These are phyloP conservation scores for Trypoxylon attenuatum DNA, from an alignment of 2,888 invertebrate species.

Conservation along the genomic window DNA sequence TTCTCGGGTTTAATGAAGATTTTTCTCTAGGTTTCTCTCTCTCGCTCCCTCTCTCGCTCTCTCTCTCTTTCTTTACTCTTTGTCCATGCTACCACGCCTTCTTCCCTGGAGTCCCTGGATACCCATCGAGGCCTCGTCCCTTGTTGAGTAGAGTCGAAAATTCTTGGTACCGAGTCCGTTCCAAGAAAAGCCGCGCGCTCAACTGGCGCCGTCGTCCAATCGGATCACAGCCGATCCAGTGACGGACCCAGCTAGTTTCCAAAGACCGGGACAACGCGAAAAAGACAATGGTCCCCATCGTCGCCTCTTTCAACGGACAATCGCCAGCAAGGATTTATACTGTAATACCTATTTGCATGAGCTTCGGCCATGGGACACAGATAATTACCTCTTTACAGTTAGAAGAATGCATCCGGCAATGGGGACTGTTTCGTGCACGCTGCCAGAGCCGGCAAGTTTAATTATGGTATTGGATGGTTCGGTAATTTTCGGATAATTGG, in stretches of 20 bases:
- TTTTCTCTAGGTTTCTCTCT: constrained; percentile 8
- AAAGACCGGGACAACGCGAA: not conserved
- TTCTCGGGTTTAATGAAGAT: constrained; percentile 2
- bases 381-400: too few species aligned
- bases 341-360: too few species aligned
- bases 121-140: constrained; percentile 30
- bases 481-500: too few species aligned
- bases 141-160: constrained; percentile 35
- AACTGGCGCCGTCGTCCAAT: constrained; percentile 3
- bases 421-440: too few species aligned
- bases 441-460: too few species aligned
- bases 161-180: constrained; percentile 35
- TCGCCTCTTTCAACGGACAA: too few species aligned
- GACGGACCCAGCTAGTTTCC: not conserved
- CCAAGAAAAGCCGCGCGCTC: constrained; percentile 33
- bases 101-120: constrained; percentile 17
- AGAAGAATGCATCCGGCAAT: too few species aligned
- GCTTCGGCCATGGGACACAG: too few species aligned
- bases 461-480: too few species aligned
- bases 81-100: constrained; percentile 36
- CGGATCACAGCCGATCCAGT: constrained; percentile 8
- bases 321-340: too few species aligned
- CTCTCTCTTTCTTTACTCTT: constrained; percentile 20
- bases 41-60: constrained; percentile 16
- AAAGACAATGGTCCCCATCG: not conserved